Percentiles rank a stretch among this genome's conserved stretches.
Conservation (phyloP, 1,140 invertebrate species). For the Geopemphigus sp. region DNA sequence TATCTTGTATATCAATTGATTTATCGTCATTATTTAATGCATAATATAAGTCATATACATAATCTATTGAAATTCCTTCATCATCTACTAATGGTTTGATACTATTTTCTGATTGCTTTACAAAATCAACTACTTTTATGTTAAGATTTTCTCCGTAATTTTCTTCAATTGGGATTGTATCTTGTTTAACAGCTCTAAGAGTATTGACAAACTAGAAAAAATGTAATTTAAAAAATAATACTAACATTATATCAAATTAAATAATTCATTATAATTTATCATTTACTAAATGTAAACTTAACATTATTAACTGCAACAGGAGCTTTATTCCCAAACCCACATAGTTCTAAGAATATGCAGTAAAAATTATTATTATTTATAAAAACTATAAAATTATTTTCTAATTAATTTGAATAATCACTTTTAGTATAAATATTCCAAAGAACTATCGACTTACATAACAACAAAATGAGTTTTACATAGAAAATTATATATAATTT, state of each 20-base stretch:
- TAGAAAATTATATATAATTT: no score
- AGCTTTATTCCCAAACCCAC: no score
- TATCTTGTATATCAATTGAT: conserved; percentile 45
- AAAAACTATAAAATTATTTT: no score
- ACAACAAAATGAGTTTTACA: no score
- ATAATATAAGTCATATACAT: conserved; percentile 40
- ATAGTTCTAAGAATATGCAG: no score
- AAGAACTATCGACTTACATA: no score
- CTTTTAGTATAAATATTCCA: no score
- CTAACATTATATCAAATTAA: no score
- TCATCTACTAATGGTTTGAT: conserved; percentile 24
- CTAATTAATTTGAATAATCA: no score
- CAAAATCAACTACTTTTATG: conserved; percentile 45
- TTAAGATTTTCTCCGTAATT: not conserved
- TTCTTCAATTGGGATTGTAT: conserved; percentile 15
- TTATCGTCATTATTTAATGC: conserved; percentile 18
- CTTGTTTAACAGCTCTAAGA: conserved; percentile 47
- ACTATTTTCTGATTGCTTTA: conserved; percentile 15
- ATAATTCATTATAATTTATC: not conserved
- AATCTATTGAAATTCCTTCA: conserved; percentile 46
- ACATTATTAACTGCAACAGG: no score
- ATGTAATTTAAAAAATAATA: not conserved
- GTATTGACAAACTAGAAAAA: conserved; percentile 29
- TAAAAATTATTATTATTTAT: no score
- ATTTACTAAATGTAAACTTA: not conserved